A percentile compares a stretch with the other conserved stretches of the same genome.
phyloP scores from a whole-genome alignment of 2,797 vertebrate species.

The Gymnoscopelus braueri region DNA sequence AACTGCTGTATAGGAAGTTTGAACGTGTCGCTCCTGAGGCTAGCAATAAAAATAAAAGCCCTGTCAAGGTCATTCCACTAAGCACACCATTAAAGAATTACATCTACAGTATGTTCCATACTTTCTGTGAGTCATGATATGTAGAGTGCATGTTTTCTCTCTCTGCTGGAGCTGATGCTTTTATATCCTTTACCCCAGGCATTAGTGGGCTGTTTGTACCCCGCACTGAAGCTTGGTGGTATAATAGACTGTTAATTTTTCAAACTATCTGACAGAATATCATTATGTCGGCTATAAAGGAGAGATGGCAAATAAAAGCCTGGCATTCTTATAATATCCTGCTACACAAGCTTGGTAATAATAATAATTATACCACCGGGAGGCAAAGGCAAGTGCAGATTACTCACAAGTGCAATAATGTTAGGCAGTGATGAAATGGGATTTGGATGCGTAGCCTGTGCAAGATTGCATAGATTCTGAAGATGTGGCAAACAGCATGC shows the following conservation, averaged over 20 bases:
- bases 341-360: conserved; percentile 65
- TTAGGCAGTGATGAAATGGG: conserved; percentile 32
- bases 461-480: conserved; percentile 2
- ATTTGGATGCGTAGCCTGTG: conserved; percentile 20
- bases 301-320: conserved; percentile 68
- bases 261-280: conserved; percentile 73
- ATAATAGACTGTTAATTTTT: conserved; percentile 75
- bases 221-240: conserved; percentile 62
- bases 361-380: conserved; percentile 70
- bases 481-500: conserved; percentile 1
- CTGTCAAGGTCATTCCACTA: conserved; percentile 32
- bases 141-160: conserved; percentile 57
- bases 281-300: conserved; percentile 73
- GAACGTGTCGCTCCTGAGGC: conserved; percentile 16
- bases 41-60: conserved; percentile 36
- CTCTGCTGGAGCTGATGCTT: conserved; percentile 61
- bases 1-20: conserved; percentile 1
- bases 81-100: conserved; percentile 58
- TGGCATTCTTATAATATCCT: conserved; percentile 65
- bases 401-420: conserved; percentile 42
- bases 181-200: conserved; percentile 72
- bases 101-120: conserved; percentile 28
- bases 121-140: conserved; percentile 58
- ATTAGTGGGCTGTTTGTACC: conserved; percentile 72
- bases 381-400: conserved; percentile 58